A percentile compares a stretch with the other conserved stretches of the same genome.
phyloP scores from a whole-genome alignment of 2,113 vertebrate species.

The Casuarius casuarius region DNA sequence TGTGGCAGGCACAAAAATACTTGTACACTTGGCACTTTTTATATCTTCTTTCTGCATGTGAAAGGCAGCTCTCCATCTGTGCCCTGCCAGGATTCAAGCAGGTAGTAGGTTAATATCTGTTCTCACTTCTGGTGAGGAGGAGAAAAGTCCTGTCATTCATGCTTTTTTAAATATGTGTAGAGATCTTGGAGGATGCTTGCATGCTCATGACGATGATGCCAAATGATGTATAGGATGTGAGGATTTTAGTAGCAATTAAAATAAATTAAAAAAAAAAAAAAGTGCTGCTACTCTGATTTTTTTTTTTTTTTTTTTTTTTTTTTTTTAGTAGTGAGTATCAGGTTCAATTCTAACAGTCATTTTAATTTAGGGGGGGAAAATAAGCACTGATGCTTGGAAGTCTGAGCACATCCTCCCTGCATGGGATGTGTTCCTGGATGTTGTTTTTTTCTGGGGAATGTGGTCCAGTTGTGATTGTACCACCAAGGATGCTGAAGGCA shows the following conservation, averaged over 20 bases:
- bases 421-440: neutral
- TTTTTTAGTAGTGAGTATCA: neutral
- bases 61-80: constrained; percentile 54
- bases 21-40: constrained; percentile 39
- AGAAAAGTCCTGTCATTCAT: neutral
- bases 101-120: constrained; percentile 45
- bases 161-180: neutral
- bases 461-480: neutral
- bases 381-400: neutral
- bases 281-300: neutral
- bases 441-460: neutral
- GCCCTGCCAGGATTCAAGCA: constrained; percentile 24
- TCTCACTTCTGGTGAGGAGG: neutral
- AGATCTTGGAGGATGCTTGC: neutral
- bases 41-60: constrained; percentile 10
- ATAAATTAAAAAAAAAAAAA: neutral
- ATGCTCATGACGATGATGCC: neutral
- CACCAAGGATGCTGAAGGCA: neutral
- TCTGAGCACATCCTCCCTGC: neutral
- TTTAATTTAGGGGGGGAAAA: neutral
- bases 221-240: neutral
- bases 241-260: constrained; percentile 2
- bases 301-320: too few species aligned
- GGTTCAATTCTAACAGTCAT: neutral
- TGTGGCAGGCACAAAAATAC: constrained; percentile 47